Conservation (phyloP, 2,797 vertebrate genomes). For the Cyclura pinguis region DNA sequence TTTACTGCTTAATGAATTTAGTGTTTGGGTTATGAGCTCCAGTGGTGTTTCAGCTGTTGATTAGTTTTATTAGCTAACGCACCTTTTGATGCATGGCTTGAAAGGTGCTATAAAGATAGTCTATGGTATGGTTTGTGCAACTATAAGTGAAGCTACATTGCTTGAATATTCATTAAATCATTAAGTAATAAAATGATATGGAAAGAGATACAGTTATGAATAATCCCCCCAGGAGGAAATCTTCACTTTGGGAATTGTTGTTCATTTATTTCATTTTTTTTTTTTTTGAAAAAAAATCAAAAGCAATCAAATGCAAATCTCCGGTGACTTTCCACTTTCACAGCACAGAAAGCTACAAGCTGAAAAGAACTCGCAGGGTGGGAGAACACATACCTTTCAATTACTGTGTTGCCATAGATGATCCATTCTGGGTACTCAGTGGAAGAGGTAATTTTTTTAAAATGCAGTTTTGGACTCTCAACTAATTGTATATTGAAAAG, state of each 20-base stretch:
- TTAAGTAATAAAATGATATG: constrained; percentile 55
- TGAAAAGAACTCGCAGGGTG: background rate
- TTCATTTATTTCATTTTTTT: constrained; percentile 22
- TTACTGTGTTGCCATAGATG: background rate
- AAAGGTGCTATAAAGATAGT: constrained; percentile 47
- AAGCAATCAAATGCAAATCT: constrained; percentile 24
- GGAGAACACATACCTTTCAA: background rate
- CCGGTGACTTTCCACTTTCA: constrained; percentile 30
- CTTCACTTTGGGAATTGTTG: constrained; percentile 35
- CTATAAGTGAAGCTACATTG: background rate
- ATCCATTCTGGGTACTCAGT: background rate
- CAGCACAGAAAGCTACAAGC: background rate
- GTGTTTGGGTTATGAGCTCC: background rate
- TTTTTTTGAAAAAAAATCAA: background rate
- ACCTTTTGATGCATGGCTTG: constrained; percentile 40
- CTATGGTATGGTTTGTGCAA: constrained; percentile 18
- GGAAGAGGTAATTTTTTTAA: background rate
- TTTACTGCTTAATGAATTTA: constrained; percentile 56
- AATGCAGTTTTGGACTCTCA: constrained; percentile 5
- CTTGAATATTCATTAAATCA: constrained; percentile 50
- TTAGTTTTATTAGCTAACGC: constrained; percentile 43
- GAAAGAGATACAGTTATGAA: constrained; percentile 36
- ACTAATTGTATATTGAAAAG: background rate
- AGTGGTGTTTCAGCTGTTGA: constrained; percentile 44
- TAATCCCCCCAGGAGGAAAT: constrained; percentile 36